A percentile compares a stretch with the other conserved stretches of the same genome.
Evolutionary conservation across 2,888 invertebrate genomes (phyloP).

Genomic region (Allophyes oxyacanthae): DNA sequence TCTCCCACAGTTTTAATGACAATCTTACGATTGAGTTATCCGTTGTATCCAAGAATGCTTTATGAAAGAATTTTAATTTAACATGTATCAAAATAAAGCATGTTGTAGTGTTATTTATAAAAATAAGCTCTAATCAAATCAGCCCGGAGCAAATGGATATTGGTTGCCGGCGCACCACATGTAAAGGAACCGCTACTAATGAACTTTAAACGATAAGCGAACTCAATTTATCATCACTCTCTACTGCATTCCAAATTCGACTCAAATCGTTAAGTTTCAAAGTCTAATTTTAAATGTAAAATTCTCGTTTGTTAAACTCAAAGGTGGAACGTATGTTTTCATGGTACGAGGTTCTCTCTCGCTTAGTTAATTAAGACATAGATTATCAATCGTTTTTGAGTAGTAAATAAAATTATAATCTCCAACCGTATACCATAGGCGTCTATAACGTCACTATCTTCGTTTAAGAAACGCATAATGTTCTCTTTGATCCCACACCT

Average conservation of each 20-base stretch:
- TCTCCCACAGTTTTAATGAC: slow-evolving; percentile 63
- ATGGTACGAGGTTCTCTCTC: slow-evolving; percentile 75
- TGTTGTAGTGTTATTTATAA: slow-evolving; percentile 65
- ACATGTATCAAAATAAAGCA: slow-evolving; percentile 52
- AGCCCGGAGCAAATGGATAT: slow-evolving; percentile 82
- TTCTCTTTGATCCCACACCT: slow-evolving; percentile 86
- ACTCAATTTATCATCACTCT: slow-evolving; percentile 45
- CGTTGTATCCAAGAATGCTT: slow-evolving; percentile 50
- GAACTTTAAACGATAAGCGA: slow-evolving; percentile 61
- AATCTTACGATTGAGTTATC: slow-evolving; percentile 64
- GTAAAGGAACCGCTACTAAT: slow-evolving; percentile 79
- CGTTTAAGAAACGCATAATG: slow-evolving; percentile 79
- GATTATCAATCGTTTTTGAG: slow-evolving; percentile 88
- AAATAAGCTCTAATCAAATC: slow-evolving; percentile 80
- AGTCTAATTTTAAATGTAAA: slow-evolving; percentile 38
- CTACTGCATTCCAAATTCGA: slow-evolving; percentile 34
- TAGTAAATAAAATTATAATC: slow-evolving; percentile 89
- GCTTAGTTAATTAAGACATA: slow-evolving; percentile 89
- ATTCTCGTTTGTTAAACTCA: slow-evolving; percentile 35
- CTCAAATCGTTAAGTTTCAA: slow-evolving; percentile 22
- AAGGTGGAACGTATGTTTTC: slow-evolving; percentile 59
- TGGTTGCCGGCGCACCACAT: slow-evolving; percentile 83
- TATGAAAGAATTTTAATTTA: slow-evolving; percentile 52
- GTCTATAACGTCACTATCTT: slow-evolving; percentile 86
- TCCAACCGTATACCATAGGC: slow-evolving; percentile 81